These are phyloP conservation scores for Drosophila maculinotata DNA, from an alignment of 2,888 invertebrate genomes.

Conservation along the genomic window DNA sequence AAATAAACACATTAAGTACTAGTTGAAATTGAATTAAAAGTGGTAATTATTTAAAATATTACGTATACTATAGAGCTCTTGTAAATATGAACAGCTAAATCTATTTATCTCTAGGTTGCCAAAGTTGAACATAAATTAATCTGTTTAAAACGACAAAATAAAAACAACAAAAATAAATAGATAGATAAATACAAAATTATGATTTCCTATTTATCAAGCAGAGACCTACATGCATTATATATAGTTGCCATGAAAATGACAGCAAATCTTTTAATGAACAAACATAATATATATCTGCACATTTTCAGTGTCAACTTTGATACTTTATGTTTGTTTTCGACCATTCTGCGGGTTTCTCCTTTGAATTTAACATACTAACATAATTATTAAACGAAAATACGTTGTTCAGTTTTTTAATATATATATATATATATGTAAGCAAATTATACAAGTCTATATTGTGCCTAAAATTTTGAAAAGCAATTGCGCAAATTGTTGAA, in stretches of 20 bases:
- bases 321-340: constrained; percentile 61
- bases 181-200: constrained; percentile 24
- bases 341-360: constrained; percentile 11
- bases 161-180: constrained; percentile 1
- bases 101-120: not conserved
- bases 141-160: constrained; percentile 7
- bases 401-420: constrained; percentile 8
- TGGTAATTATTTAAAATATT: not conserved
- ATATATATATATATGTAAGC: constrained; percentile 4
- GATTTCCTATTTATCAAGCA: constrained; percentile 40
- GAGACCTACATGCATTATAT: constrained; percentile 23
- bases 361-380: constrained; percentile 7
- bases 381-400: constrained; percentile 18
- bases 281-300: constrained; percentile 48
- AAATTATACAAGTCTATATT: not conserved
- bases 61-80: too few species aligned
- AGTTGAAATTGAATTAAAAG: not conserved
- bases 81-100: not conserved
- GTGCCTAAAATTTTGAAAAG: constrained; percentile 14
- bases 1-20: not conserved
- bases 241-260: constrained; percentile 25
- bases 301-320: constrained; percentile 70
- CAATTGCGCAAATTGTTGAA: constrained; percentile 29
- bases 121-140: constrained; percentile 22
- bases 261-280: constrained; percentile 66